Base-by-base conservation (phyloP, 2,797 vertebrate genomes). In the Cetoscarus ocellatus region DNA sequence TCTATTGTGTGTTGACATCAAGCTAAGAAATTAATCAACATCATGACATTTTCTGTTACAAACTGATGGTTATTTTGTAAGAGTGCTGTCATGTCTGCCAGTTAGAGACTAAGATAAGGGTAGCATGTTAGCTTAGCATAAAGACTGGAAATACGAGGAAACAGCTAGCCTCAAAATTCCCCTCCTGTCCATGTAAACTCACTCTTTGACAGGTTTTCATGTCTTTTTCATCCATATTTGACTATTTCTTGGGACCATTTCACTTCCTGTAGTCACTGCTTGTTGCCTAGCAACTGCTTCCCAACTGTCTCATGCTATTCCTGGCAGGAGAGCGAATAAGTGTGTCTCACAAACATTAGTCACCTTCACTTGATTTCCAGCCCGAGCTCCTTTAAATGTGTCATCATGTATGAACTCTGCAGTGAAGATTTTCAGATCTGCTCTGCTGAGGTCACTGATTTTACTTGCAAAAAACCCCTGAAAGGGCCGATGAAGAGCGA, bases 231-330 rank as follows among this genome's bases (percentile, higher is more conserved):
- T 34, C 8, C 6, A 12, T 19, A 39, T n/a, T 42, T n/a, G 0
- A 1, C 17, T 38, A 9, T 39, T 43, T 48, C 17, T 27, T 12
- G 0, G 14, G 43, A 42, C 7, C 18, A 18, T n/a, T 19, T 27
- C 6, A 47, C 50, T 39, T 49, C 35, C 15, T 45, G 9, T 13
- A 45, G 56, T 58, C 34, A 42, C 19, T 34, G 45, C 53, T 18
- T 44, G 51, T 67, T 53, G 57, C 57, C 10, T 52, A 49, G 75
- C 52, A 71, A 71, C 57, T 62, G 68, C 27, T 12, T 56, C 10
- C 36, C 11, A 0, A 48, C 49, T 17, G 8, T 19, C 15, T 39
- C 36, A 52, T 61, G 13, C 52, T 17, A 43, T 48, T 54, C 69
- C 38, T 53, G 54, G 66, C 36, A 44, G 48, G n/a, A 36, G 10